Percentiles rank a stretch among this genome's conserved stretches.
These are phyloP conservation scores for Hyaena hyaena DNA, from an alignment of 2,113 vertebrate species.

Conservation along the genomic window DNA sequence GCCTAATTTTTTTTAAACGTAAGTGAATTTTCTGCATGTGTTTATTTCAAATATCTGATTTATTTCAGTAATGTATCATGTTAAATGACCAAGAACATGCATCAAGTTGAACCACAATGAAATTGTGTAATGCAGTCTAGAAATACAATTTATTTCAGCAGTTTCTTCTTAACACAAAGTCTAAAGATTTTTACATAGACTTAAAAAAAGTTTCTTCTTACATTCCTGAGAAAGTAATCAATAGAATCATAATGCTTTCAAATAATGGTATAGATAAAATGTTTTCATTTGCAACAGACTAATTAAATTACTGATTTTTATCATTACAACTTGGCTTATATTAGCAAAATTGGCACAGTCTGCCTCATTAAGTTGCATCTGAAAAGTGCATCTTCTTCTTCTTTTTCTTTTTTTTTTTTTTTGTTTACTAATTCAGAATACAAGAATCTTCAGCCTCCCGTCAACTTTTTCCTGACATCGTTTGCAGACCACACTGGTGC, in stretches of 20 bases:
- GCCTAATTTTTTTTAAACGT: neutral
- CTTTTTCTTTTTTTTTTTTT: slow-evolving; percentile 36
- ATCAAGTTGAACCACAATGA: slow-evolving; percentile 38
- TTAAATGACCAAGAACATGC: slow-evolving; percentile 36
- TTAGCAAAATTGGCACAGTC: slow-evolving; percentile 83
- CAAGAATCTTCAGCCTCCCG: slow-evolving; percentile 77
- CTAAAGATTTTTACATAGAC: slow-evolving; percentile 57
- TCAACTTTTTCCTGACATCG: slow-evolving; percentile 69
- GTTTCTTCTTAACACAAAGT: slow-evolving; percentile 61
- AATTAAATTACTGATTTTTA: slow-evolving; percentile 88
- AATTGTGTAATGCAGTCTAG: slow-evolving; percentile 4
- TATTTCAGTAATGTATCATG: slow-evolving; percentile 6
- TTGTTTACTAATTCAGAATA: slow-evolving; percentile 80
- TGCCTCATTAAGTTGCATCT: slow-evolving; percentile 79
- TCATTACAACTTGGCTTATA: slow-evolving; percentile 84
- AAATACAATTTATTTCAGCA: slow-evolving; percentile 36
- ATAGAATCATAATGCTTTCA: slow-evolving; percentile 69
- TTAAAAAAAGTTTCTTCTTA: slow-evolving; percentile 65
- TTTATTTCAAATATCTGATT: slow-evolving; percentile 44
- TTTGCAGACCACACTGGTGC: slow-evolving; percentile 63
- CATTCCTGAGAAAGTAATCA: slow-evolving; percentile 78
- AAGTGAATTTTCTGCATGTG: neutral
- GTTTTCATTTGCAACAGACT: slow-evolving; percentile 83
- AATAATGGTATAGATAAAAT: slow-evolving; percentile 79
- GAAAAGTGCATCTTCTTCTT: slow-evolving; percentile 67